Evolutionary conservation across 2,113 vertebrate genomes (phyloP).

Genomic region (Spermophilus dauricus): DNA sequence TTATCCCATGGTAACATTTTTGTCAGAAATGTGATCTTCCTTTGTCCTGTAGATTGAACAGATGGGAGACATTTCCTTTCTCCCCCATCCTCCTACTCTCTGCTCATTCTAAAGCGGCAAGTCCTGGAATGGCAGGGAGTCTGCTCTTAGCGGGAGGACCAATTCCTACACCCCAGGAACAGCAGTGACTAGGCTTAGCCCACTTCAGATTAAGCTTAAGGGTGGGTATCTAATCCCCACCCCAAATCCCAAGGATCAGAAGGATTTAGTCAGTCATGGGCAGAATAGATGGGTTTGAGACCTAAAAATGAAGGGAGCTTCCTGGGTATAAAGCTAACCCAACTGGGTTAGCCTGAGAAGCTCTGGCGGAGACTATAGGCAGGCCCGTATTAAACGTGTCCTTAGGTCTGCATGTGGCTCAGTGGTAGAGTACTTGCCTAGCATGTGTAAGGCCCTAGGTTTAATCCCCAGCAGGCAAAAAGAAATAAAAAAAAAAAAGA

Average conservation of each 20-base stretch:
- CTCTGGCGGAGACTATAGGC: not conserved
- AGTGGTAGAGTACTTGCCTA: not conserved
- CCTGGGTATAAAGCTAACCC: not conserved
- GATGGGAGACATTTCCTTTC: constrained; percentile 78
- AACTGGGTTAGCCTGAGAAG: not conserved
- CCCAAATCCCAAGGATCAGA: not conserved
- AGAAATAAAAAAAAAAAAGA: no score
- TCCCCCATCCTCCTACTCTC: constrained; percentile 62
- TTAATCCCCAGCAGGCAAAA: not conserved
- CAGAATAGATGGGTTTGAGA: not conserved
- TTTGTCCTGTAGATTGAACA: constrained; percentile 72
- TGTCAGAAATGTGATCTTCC: constrained; percentile 74
- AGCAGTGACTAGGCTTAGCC: not conserved
- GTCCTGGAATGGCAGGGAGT: constrained; percentile 20
- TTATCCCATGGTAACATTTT: constrained; percentile 62
- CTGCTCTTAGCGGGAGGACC: not conserved
- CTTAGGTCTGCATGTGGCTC: not conserved
- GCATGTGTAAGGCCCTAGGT: not conserved
- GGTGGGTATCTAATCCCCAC: not conserved
- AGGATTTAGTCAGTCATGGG: not conserved
- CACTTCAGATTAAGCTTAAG: not conserved
- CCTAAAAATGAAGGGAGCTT: not conserved
- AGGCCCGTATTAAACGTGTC: not conserved
- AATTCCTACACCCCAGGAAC: not conserved
- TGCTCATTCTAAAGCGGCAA: constrained; percentile 72